Base-by-base conservation (phyloP, 1,140 invertebrate species). In the Drosophila willistoni region DNA sequence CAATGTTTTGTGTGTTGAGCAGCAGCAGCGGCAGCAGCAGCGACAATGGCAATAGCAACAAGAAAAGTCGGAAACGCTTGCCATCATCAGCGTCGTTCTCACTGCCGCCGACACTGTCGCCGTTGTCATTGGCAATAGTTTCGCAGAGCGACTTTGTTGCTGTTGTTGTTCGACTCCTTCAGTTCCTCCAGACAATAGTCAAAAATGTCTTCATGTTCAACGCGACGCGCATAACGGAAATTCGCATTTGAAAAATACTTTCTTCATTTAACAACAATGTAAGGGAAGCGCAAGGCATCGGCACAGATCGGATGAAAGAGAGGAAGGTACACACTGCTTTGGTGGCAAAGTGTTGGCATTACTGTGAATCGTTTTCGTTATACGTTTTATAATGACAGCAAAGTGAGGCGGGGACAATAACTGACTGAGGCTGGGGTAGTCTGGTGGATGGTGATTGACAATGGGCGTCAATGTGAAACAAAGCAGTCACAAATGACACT, bases 231-330 rank as follows among this genome's bases (percentile, higher is more conserved):
- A 86, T 87, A 86, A 87, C 83, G 84, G 83, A 87, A 87, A 87
- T 89, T 89, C 83, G 84, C 84, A 87, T 87, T 87, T 87, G 83
- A 87, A 89, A 87, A 87, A 87, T 87, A 87, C 83, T 87, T 87
- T 87, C 84, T 87, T 87, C 83, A 87, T 87, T 87, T 87, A 89
- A 84, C 84, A 89, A 89, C 84, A 89, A 89, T 85, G 84, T 90
- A 66, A 71, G 70, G 34, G 44, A 51, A 51, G 44, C 17, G 71
- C 67, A 51, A 9, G 55, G 14, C 54, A 12, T 9, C 64, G 29
- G 36, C 33, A 9, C 25, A 19, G 42, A 17, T 54, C 47, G 64
- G 19, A 42, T 36, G 34, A 36, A 56, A 36, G 56, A 41, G 59
- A 22, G 33, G 29, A 39, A 68, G 64, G 34, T 12, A 36, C 34